phyloP scores from a whole-genome alignment of 2,797 vertebrate species.

The Cynodonichthys magdalenae region DNA sequence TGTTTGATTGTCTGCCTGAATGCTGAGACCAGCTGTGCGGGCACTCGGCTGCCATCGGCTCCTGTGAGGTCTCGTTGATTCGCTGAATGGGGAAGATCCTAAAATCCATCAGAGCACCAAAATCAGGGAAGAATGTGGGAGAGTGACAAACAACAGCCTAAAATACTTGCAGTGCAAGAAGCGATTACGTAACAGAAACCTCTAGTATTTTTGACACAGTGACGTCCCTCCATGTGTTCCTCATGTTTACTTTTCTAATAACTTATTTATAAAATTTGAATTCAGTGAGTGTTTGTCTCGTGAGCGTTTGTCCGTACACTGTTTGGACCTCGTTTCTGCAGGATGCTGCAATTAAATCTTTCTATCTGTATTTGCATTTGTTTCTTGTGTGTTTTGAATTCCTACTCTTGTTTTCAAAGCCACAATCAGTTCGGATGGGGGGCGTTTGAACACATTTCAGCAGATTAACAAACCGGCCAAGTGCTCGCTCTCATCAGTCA shows the following conservation, averaged over 20 bases:
- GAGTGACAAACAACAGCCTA: slow-evolving; percentile 9
- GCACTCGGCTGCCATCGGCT: slow-evolving; percentile 49
- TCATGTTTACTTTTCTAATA: no score
- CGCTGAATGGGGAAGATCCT: slow-evolving; percentile 28
- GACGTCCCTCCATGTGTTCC: background rate
- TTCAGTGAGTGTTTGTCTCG: no score
- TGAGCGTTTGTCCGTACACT: no score
- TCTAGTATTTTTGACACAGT: background rate
- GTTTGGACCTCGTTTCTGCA: slow-evolving; percentile 27
- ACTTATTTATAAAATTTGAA: no score
- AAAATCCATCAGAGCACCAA: slow-evolving; percentile 20
- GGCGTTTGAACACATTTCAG: slow-evolving; percentile 51
- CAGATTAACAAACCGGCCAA: slow-evolving; percentile 8
- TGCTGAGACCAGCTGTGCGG: slow-evolving; percentile 43
- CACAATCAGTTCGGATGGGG: slow-evolving; percentile 52
- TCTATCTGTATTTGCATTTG: slow-evolving; percentile 28
- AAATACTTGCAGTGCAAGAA: background rate
- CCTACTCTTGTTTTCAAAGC: slow-evolving; percentile 11
- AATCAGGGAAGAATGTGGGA: slow-evolving; percentile 26
- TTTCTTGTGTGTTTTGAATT: slow-evolving; percentile 35
- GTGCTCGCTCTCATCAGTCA: slow-evolving; percentile 30
- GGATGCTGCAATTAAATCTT: slow-evolving; percentile 64
- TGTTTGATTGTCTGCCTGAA: slow-evolving; percentile 58
- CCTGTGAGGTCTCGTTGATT: slow-evolving; percentile 53
- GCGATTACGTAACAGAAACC: background rate